Base-by-base conservation (phyloP, 2,888 invertebrate species). In the Strigamia maritima region DNA sequence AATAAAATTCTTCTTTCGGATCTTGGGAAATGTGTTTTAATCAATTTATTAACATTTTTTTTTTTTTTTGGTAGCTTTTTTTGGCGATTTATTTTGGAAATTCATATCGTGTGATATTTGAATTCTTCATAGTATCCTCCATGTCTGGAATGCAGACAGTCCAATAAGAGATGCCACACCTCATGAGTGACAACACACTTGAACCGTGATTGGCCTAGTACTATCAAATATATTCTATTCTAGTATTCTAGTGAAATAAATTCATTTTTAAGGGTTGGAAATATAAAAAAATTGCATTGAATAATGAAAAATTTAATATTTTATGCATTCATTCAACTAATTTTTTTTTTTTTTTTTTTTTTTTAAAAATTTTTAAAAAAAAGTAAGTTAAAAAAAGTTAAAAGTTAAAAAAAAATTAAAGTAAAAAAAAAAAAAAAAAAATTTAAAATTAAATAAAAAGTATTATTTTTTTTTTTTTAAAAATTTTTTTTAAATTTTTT, bases 71-170 rank as follows among this genome's bases (percentile, higher is more conserved):
- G n/a, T n/a, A n/a, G n/a, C n/a, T 16, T 60, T 60, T 22, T 6
- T 60, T 60, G 7, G 14, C 44, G 1, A 0, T 44, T 1, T 1
- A 3, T n/a, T 60, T 60, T 60, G 3, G 3, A 24, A 24, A 8
- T 60, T 60, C 19, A 2, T 2, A n/a, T 60, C 60, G 22, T 2
- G 19, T 60, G 60, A 7, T 60, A 60, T 60, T 75, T 19, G 28
- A 75, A 35, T 75, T 75, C 75, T 75, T 75, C 26, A 28, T 75
- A 75, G 75, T 75, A 75, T 75, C 75, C 38, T 6, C 28, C 19
- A 75, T n/a, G 28, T 75, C 75, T 70, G 75, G 75, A 75, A 75
- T 75, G 75, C 75, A 75, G 75, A 60, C 60, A 22, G 24, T 24
- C 60, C 60, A 60, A 60, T 60, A 60, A 60, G 60, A 60, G 60